phyloP scores from a whole-genome alignment of 1,140 invertebrate species.

The Batillaria attramentaria region DNA sequence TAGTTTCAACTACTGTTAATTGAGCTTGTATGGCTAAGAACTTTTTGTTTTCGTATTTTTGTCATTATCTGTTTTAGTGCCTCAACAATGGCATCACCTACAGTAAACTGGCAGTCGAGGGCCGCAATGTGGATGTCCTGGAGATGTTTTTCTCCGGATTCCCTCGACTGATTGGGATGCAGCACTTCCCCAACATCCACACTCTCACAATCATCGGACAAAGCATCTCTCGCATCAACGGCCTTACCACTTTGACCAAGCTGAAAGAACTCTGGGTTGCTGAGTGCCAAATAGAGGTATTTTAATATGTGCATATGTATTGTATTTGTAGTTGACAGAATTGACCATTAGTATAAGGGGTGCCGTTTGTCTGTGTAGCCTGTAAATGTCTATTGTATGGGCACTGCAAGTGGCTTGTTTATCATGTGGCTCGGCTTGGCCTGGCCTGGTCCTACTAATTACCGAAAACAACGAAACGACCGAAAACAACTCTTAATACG shows the following conservation, averaged over 20 bases:
- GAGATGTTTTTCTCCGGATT: slow-evolving; percentile 71
- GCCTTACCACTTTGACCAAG: slow-evolving; percentile 48
- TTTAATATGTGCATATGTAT: slow-evolving; percentile 19
- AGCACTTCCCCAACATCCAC: slow-evolving; percentile 66
- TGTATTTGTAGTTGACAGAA: neutral
- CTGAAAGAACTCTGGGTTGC: slow-evolving; percentile 68
- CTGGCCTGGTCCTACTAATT: no score
- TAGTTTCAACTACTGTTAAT: no score
- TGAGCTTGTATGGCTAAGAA: neutral
- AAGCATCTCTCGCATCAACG: slow-evolving; percentile 55
- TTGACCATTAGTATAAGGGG: neutral
- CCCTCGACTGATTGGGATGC: slow-evolving; percentile 58
- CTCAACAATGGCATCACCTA: slow-evolving; percentile 65
- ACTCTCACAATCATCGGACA: slow-evolving; percentile 64
- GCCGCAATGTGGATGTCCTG: slow-evolving; percentile 46
- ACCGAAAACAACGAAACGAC: no score
- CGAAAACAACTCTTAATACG: no score
- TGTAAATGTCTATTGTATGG: neutral
- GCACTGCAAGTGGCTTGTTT: neutral
- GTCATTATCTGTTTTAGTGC: slow-evolving; percentile 56
- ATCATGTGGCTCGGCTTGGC: no score
- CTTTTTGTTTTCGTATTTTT: neutral
- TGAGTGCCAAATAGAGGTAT: slow-evolving; percentile 67
- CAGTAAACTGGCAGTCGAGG: slow-evolving; percentile 53
- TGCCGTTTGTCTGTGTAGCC: neutral